Conservation (phyloP, 2,113 vertebrate species). For the Aythya baeri region DNA sequence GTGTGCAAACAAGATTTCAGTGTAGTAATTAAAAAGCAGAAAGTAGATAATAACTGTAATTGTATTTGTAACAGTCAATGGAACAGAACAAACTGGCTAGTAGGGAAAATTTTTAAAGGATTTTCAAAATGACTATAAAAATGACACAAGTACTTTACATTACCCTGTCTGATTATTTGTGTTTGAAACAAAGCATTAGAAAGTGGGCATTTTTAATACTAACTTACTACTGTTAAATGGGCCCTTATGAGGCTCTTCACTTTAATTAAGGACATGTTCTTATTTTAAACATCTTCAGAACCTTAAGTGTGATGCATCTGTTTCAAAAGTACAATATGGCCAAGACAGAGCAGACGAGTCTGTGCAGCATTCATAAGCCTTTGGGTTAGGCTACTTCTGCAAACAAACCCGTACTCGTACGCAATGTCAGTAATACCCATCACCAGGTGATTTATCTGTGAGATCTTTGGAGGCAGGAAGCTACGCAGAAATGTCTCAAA, state of each 20-base stretch:
- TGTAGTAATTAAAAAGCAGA: background rate
- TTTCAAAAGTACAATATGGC: background rate
- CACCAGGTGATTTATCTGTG: background rate
- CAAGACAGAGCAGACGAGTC: background rate
- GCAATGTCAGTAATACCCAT: background rate
- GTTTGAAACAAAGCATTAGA: background rate
- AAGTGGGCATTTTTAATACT: background rate
- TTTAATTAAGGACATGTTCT: background rate
- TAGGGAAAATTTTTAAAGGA: too few species aligned
- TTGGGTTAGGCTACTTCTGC: background rate
- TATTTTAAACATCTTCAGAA: background rate
- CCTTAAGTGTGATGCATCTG: background rate
- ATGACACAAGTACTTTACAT: background rate
- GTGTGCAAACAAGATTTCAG: rapidly evolving
- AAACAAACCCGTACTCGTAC: background rate
- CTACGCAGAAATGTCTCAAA: background rate
- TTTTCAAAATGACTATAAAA: background rate
- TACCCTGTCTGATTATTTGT: background rate
- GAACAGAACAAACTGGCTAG: background rate
- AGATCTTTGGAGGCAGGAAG: background rate
- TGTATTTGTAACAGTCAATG: background rate
- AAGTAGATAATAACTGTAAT: background rate
- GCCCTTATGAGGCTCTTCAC: background rate
- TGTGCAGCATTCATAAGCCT: background rate
- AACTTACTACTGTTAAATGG: background rate